Base-by-base conservation (phyloP, 2,113 vertebrate species). In the Piaya cayana region DNA sequence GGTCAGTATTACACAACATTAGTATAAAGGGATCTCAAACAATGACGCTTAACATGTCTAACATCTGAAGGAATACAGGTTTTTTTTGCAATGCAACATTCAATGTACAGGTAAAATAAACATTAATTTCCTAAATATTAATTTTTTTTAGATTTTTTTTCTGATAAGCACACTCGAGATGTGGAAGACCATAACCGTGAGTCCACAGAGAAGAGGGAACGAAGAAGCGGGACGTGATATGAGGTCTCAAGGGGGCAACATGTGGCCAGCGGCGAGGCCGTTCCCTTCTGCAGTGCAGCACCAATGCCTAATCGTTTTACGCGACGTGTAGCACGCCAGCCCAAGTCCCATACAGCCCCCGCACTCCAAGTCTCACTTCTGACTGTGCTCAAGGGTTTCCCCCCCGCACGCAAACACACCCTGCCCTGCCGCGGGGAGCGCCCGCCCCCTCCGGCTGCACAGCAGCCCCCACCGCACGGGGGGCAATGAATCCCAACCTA, bases 211-310 rank as follows among this genome's bases (percentile, higher is more conserved):
- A 84, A 64, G 36, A 65, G 53, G 81, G 71, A 47, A 75, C 0
- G 78, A 69, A 93, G 84, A 83, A 96, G 95, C 9, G 93, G 94
- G 94, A 92, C 87, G 93, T 85, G 39, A 88, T 96, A 63, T 36
- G 79, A 62, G 96, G 86, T 91, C 97, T 92, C 94, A 43, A 43
- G 47, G 97, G 97, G 97, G 83, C 95, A 88, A 96, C 55, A 85
- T 87, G 88, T 52, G 81, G 89, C 95, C 83, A 47, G 69, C 84
- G 67, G 63, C 81, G 53, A 82, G 70, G 92, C 67, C 82, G 52
- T 65, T 83, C 55, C 93, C 70, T 94, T 88, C 97, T 93, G 87
- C 82, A 86, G 62, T 75, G 92, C 84, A 85, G 84, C 93, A 92
- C 93, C 92, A 25, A 20, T n/a, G 90, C 88, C 86, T 49, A 21